A percentile compares a stretch with the other conserved stretches of the same genome.
phyloP scores from a whole-genome alignment of 2,113 vertebrate genomes.

The Panthera uncia region DNA sequence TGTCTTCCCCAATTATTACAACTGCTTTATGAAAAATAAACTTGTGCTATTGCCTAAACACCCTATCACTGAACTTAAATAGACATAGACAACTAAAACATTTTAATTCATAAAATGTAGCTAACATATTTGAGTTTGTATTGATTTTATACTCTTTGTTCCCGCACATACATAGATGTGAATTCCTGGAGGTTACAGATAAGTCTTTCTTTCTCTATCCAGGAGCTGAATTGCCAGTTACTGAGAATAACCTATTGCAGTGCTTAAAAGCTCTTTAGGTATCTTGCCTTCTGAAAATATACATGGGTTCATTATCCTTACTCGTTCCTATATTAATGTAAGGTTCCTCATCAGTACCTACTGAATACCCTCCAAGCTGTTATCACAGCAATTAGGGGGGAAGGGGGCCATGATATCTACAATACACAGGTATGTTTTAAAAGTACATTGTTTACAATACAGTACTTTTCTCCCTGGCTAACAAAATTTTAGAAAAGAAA shows the following conservation, averaged over 20 bases:
- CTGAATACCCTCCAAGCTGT: constrained; percentile 24
- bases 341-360: background rate
- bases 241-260: constrained; percentile 19
- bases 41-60: background rate
- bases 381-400: background rate
- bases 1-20: constrained; percentile 37
- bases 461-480: background rate
- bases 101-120: constrained; percentile 22
- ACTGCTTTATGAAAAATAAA: constrained; percentile 1
- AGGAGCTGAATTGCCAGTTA: constrained; percentile 36
- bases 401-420: background rate
- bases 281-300: background rate
- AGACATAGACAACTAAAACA: background rate
- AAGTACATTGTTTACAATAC: constrained; percentile 55
- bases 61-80: constrained; percentile 1
- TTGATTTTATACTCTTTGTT: constrained; percentile 68
- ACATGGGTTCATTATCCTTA: constrained; percentile 31
- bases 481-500: constrained; percentile 35
- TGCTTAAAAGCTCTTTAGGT: constrained; percentile 36
- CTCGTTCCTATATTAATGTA: constrained; percentile 12
- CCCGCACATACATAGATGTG: constrained; percentile 4
- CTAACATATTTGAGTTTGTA: background rate
- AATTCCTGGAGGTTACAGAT: constrained; percentile 60
- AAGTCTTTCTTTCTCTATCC: constrained; percentile 53
- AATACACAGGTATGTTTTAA: constrained; percentile 33